phyloP scores from a whole-genome alignment of 2,888 invertebrate genomes.

The Andrena minutula region DNA sequence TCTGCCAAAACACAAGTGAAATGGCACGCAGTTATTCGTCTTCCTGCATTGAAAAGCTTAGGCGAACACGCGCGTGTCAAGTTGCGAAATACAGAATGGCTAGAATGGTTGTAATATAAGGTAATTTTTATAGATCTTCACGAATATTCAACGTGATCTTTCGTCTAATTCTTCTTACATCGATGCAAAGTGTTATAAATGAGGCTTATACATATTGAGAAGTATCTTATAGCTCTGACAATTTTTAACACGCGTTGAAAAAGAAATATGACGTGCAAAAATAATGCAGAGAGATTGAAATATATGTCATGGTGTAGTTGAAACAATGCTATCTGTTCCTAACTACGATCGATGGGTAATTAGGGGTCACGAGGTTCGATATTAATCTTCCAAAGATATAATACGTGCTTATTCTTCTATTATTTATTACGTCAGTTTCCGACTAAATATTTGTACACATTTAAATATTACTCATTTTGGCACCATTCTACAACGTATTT shows the following conservation, averaged over 20 bases:
- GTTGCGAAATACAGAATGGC: slow-evolving; percentile 9
- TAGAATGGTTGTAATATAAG: slow-evolving; percentile 24
- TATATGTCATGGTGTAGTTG: slow-evolving; percentile 24
- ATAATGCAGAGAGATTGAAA: slow-evolving; percentile 44
- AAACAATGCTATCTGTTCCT: slow-evolving; percentile 35
- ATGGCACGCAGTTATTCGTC: slow-evolving; percentile 54
- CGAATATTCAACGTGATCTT: background rate
- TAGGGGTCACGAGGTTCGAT: slow-evolving; percentile 42
- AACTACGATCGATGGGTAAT: slow-evolving; percentile 27
- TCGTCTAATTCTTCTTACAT: slow-evolving; percentile 34
- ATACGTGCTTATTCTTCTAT: slow-evolving; percentile 47
- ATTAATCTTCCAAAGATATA: slow-evolving; percentile 49
- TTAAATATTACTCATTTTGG: slow-evolving; percentile 76
- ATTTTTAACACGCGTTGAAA: slow-evolving; percentile 36
- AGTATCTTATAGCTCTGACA: slow-evolving; percentile 43
- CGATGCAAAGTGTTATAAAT: slow-evolving; percentile 57
- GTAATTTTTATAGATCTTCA: slow-evolving; percentile 18
- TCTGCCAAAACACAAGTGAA: slow-evolving; percentile 77
- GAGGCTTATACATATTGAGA: slow-evolving; percentile 49
- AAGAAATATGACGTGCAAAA: slow-evolving; percentile 46
- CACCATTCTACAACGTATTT: slow-evolving; percentile 72
- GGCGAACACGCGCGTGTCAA: slow-evolving; percentile 16
- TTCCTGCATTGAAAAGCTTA: slow-evolving; percentile 21
- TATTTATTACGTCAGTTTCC: slow-evolving; percentile 71
- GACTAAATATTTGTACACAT: slow-evolving; percentile 76